A percentile compares a stretch with the other conserved stretches of the same genome.
Conservation (phyloP, 2,888 invertebrate species). For the Drosophila neotestacea region DNA sequence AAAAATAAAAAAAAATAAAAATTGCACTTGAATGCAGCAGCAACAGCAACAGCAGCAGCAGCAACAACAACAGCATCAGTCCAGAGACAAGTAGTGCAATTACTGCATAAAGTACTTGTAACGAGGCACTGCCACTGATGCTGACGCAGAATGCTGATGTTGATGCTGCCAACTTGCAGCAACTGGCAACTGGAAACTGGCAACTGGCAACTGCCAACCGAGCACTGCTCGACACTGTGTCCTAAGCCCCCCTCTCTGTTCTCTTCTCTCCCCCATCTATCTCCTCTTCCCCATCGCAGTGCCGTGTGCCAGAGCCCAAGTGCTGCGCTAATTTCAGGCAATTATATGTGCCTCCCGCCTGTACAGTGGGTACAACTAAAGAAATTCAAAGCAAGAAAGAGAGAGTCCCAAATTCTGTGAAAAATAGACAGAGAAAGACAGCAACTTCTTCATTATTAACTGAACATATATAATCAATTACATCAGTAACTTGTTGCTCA, state of each 20-base stretch:
- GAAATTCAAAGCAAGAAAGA: background rate
- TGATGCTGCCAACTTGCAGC: slow-evolving; percentile 28
- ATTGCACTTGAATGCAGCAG: slow-evolving; percentile 58
- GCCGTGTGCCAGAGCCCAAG: slow-evolving; percentile 37
- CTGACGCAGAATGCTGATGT: slow-evolving; percentile 13
- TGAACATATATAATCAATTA: slow-evolving; percentile 5
- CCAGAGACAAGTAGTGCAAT: slow-evolving; percentile 76
- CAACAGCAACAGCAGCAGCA: slow-evolving; percentile 18
- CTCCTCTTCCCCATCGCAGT: slow-evolving; percentile 12
- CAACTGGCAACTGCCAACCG: slow-evolving; percentile 19
- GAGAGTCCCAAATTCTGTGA: background rate
- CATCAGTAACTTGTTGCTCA: slow-evolving; percentile 20
- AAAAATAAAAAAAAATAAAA: slow-evolving; percentile 39
- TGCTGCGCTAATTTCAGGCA: slow-evolving; percentile 76
- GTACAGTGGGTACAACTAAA: slow-evolving; percentile 27
- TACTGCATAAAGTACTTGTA: slow-evolving; percentile 80
- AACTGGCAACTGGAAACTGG: slow-evolving; percentile 26
- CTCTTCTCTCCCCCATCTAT: background rate
- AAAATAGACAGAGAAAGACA: background rate
- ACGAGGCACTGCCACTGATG: slow-evolving; percentile 56
- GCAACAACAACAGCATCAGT: slow-evolving; percentile 27
- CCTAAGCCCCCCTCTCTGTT: slow-evolving; percentile 9
- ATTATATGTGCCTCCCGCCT: slow-evolving; percentile 72
- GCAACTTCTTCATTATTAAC: slow-evolving; percentile 3
- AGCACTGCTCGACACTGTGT: slow-evolving; percentile 4